Base-by-base conservation (phyloP, 2,888 invertebrate genomes). In the Helleia helle region DNA sequence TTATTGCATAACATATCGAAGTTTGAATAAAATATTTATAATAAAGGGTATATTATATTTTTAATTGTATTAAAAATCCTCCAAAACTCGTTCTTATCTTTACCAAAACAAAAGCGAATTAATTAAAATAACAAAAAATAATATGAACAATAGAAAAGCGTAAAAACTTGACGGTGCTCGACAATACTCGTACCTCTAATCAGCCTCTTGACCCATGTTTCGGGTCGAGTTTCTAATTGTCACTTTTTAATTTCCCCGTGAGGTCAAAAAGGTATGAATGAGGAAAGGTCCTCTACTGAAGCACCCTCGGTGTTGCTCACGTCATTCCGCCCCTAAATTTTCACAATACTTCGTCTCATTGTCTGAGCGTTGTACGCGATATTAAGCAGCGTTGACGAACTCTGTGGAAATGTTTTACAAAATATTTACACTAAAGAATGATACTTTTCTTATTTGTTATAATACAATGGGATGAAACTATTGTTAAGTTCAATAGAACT, bases 151-250 rank as follows among this genome's bases (percentile, higher is more conserved):
- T 22, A 22, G 22, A 22, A 22, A 1, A 22, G 5, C 6, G 18
- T 4, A 22, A 2, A 22, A 22, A 5, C 22, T 22, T 5, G 22
- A 22, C 22, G 22, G 7, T 8, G 8, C 22, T 22, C 4, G 6
- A 12, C 34, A 27, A 7, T 12, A 12, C 27, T 27, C 12, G 22
- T 11, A 12, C 13, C 11, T 9, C 34, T 34, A 34, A 34, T 34
- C 34, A 34, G 34, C 18, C 22, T 4, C 34, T 34, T 34, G 34
- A 34, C 34, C 34, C 22, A 18, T 18, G 12, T 12, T 34, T 17
- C 18, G 7, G 34, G 34, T 34, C 34, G 34, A 34, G 22, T 22
- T 9, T 22, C 12, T 34, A 34, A 34, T 34, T 34, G 34, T 34
- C 22, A 34, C 8, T 31, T 30, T 17, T 18, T 34, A 22, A 34